Conservation (phyloP, 2,888 invertebrate genomes). For the Lasioglossum marginatum region DNA sequence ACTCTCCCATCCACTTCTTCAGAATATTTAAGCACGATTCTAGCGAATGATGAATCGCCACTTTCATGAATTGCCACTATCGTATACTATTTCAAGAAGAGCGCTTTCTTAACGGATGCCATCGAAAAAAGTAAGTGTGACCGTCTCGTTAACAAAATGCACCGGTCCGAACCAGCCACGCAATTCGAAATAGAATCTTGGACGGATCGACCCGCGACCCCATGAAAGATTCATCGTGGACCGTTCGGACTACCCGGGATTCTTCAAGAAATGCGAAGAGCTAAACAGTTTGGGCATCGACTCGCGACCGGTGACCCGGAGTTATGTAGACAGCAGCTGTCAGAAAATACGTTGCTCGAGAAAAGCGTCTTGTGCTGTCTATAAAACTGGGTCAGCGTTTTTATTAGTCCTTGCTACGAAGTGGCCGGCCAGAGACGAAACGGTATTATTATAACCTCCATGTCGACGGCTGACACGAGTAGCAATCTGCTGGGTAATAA, state of each 20-base stretch:
- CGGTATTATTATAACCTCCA: background rate
- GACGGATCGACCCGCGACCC: background rate
- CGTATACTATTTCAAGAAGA: background rate
- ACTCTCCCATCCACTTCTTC: background rate
- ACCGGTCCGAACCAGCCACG: background rate
- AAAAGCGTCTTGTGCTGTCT: background rate
- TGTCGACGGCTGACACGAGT: background rate
- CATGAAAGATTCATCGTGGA: constrained; percentile 1
- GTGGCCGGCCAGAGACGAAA: background rate
- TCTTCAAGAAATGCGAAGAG: background rate
- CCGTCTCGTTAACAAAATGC: background rate
- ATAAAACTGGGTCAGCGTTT: constrained; percentile 11
- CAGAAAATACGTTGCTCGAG: background rate
- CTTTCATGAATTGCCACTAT: no score
- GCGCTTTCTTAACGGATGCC: background rate
- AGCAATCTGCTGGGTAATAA: background rate
- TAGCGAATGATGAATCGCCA: background rate
- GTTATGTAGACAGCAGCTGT: constrained; percentile 9
- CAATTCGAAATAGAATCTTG: background rate
- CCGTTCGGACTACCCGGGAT: background rate
- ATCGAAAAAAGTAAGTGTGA: background rate
- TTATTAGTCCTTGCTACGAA: background rate
- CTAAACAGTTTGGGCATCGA: background rate
- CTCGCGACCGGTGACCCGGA: background rate
- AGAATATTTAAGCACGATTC: background rate